Evolutionary conservation across 2,797 vertebrate genomes (phyloP), one percentile per base, ranked within the genome.

Genomic region (Odontamblyopus lacepedii): DNA sequence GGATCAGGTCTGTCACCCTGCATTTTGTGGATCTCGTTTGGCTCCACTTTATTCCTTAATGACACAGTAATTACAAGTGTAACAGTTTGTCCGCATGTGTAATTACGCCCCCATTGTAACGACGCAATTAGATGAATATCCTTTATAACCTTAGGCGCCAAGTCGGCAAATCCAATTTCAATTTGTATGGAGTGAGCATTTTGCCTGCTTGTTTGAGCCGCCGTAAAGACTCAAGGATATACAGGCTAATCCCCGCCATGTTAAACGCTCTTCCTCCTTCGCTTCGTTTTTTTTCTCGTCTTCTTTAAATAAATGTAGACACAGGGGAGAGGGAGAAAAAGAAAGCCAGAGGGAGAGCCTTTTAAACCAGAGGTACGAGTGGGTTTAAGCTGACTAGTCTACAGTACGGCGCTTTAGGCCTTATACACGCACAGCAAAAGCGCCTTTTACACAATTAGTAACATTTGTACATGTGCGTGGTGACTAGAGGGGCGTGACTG

Each of bases 111-210:
- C 88, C 91, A 91, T 92, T 92, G 93, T 93, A 93, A 92, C 86
- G 83, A 87, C 68, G 91, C 92, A 94, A 94, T 94, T 93, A 94
- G 92, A 94, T 93, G 92, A 93, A 94, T 94, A 94, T 94, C 91
- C 92, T 94, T 94, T 93, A 92, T 94, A 94, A 94, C 94, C 93
- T 93, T 86, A 94, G 94, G 94, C 93, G 83, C 89, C 89, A 81
- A 90, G 85, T 92, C 88, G 88, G 92, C 91, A 94, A 94, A 95
- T 94, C 93, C 93, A 93, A 94, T 95, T 94, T 94, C 91, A 93
- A 92, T 94, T 94, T 94, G 89, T 93, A 92, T 91, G 91, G 92
- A 90, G 83, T 74, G 71, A 92, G 90, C 84, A 87, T 93, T 94
- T 93, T 85, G 89, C 89, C 85, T 89, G 86, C 91, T 88, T 93